Conservation (phyloP, 2,888 invertebrate species). For the Tenodera sinensis region DNA sequence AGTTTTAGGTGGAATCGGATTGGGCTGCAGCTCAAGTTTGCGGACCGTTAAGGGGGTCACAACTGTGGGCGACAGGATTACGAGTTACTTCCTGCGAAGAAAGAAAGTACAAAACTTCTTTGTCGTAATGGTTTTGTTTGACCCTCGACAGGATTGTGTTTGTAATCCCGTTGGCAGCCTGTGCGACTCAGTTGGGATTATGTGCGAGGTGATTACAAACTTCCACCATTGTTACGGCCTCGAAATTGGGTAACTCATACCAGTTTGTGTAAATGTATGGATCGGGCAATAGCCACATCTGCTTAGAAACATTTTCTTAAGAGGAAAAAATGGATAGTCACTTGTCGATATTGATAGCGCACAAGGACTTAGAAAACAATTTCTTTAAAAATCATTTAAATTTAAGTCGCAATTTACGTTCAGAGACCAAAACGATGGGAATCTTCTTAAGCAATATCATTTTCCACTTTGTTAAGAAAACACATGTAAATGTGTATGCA, state of each 20-base stretch:
- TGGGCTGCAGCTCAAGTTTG: not conserved
- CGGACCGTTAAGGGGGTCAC: not conserved
- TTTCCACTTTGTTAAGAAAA: no score
- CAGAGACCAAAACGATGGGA: no score
- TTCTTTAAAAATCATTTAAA: no score
- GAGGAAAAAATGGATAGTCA: no score
- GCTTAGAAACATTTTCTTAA: no score
- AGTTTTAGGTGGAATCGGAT: not conserved
- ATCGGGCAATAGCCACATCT: no score
- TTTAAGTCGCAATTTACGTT: no score
- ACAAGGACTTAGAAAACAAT: no score
- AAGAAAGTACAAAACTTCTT: not conserved
- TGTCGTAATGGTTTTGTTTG: not conserved
- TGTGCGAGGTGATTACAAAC: not conserved
- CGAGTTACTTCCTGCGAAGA: not conserved
- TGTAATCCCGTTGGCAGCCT: not conserved
- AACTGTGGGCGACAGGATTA: not conserved
- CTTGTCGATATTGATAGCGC: no score
- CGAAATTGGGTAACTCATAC: not conserved
- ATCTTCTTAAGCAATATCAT: no score
- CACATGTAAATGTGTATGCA: no score
- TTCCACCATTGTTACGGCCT: not conserved
- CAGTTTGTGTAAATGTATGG: no score
- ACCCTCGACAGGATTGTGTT: not conserved
- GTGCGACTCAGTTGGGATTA: not conserved